Conservation (phyloP, 2,888 invertebrate genomes). For the Melanostoma mellinum region DNA sequence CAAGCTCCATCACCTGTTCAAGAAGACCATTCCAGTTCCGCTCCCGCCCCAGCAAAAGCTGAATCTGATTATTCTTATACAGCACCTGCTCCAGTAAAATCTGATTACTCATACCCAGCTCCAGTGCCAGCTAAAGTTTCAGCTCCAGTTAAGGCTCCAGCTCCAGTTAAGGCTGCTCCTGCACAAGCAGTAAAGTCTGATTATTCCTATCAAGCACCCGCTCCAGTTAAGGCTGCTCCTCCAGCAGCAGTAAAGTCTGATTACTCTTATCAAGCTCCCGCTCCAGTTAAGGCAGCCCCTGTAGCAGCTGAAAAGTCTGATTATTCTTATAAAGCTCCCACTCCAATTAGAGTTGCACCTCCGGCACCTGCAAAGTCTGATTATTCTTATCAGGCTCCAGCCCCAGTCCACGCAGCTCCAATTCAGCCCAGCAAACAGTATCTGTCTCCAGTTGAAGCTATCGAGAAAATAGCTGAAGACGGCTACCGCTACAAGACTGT, state of each 20-base stretch:
- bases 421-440: slow-evolving; percentile 46
- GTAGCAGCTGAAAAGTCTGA: slow-evolving; percentile 12
- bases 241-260: not conserved
- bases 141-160: slow-evolving; percentile 36
- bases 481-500: slow-evolving; percentile 73
- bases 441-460: slow-evolving; percentile 23
- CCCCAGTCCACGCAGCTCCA: not conserved
- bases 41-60: not conserved
- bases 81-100: not conserved
- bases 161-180: slow-evolving; percentile 8
- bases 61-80: not conserved
- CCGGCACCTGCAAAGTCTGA: no score
- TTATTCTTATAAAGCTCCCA: slow-evolving; percentile 30
- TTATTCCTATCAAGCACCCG: slow-evolving; percentile 6
- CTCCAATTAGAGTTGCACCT: slow-evolving; percentile 1
- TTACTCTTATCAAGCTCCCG: slow-evolving; percentile 42
- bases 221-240: slow-evolving; percentile 26
- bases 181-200: not conserved
- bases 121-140: not conserved
- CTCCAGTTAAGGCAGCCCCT: not conserved
- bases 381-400: not conserved
- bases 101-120: not conserved
- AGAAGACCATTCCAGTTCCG: no score
- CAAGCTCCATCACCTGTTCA: no score
- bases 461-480: slow-evolving; percentile 48